A percentile compares a stretch with the other conserved stretches of the same genome.
These are phyloP conservation scores for Teleogryllus occipitalis DNA, from an alignment of 1,140 invertebrate genomes.

Conservation along the genomic window DNA sequence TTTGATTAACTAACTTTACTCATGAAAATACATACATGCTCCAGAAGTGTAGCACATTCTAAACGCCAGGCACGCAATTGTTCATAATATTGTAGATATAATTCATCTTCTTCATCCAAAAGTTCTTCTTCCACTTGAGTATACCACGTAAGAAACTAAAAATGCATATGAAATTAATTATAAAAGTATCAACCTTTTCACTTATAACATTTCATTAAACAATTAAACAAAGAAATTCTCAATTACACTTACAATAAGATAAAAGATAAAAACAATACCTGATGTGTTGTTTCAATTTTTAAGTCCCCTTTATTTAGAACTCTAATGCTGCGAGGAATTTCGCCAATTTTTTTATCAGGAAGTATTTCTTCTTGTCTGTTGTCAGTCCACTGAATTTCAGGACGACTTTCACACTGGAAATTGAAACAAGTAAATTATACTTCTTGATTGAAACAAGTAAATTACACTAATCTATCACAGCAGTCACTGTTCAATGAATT, in stretches of 20 bases:
- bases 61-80: constrained; percentile 56
- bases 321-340: background rate
- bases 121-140: constrained; percentile 52
- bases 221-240: background rate
- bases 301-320: background rate
- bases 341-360: background rate
- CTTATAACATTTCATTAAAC: background rate
- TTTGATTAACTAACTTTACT: constrained; percentile 16
- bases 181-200: background rate
- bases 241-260: background rate
- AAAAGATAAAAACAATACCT: background rate
- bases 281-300: constrained; percentile 15
- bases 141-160: constrained; percentile 43
- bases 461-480: background rate
- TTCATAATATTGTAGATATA: constrained; percentile 58
- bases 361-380: no score
- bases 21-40: constrained; percentile 40
- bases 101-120: constrained; percentile 51
- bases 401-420: background rate
- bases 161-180: constrained; percentile 12
- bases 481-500: background rate
- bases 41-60: constrained; percentile 61
- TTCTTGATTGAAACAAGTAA: background rate
- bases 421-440: background rate
- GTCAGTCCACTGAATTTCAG: background rate